A percentile compares a stretch with the other conserved stretches of the same genome.
Evolutionary conservation across 2,113 vertebrate genomes (phyloP).

Genomic region (Myrmecobius fasciatus): DNA sequence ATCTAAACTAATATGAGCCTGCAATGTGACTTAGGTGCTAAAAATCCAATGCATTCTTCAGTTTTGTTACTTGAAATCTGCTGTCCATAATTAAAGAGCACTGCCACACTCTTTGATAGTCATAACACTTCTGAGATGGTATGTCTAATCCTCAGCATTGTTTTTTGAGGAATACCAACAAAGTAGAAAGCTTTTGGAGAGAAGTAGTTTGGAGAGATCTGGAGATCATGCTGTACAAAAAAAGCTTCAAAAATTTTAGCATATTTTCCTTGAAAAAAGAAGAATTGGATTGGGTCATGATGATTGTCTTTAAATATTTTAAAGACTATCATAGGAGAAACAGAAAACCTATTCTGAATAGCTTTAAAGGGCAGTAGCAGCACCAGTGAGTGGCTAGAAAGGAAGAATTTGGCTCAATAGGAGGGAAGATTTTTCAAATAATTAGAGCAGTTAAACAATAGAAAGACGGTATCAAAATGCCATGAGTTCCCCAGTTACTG

Average conservation of each 20-base stretch:
- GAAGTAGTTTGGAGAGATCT: background rate
- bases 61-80: background rate
- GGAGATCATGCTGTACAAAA: background rate
- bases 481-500: background rate
- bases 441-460: background rate
- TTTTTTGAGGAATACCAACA: background rate
- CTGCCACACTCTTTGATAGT: background rate
- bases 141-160: background rate
- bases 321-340: background rate
- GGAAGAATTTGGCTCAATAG: conserved; percentile 13
- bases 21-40: background rate
- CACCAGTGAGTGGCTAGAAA: conserved; percentile 22
- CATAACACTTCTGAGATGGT: background rate
- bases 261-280: background rate
- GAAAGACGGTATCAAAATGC: conserved; percentile 12
- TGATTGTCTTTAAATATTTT: background rate
- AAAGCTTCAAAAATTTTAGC: background rate
- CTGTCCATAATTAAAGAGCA: background rate
- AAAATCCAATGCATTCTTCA: background rate
- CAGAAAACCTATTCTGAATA: background rate
- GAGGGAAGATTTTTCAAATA: conserved; percentile 8
- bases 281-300: background rate
- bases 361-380: background rate
- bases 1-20: background rate
- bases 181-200: background rate